These are phyloP conservation scores for Regulus satrapa DNA, from an alignment of 2,113 vertebrate species.

Conservation along the genomic window DNA sequence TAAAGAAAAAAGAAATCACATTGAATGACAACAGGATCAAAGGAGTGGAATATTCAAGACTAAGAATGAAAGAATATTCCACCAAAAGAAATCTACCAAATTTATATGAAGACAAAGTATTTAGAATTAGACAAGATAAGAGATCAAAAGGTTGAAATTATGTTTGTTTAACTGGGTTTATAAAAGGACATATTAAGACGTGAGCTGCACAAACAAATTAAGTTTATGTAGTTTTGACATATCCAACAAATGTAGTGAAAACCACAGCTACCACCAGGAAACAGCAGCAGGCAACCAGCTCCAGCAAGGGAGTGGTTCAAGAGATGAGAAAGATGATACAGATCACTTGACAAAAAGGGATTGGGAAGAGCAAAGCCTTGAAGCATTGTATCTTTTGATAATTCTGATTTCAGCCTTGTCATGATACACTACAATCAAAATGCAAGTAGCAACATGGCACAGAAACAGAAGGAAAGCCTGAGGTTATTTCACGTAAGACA, in stretches of 20 bases:
- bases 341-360: neutral
- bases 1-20: neutral
- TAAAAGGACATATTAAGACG: neutral
- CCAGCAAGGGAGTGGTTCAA: neutral
- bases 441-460: neutral
- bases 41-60: neutral
- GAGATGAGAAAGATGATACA: neutral
- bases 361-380: neutral
- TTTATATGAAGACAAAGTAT: neutral
- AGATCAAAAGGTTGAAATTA: neutral
- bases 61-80: neutral
- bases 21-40: neutral
- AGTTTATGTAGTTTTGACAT: neutral
- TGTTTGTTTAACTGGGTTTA: neutral
- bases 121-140: conserved; percentile 3
- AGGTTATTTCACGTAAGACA: conserved; percentile 7
- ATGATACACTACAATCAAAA: neutral
- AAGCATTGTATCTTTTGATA: neutral
- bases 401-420: neutral
- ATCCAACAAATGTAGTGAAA: neutral
- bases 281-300: neutral
- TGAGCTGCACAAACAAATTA: neutral
- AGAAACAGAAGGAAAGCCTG: neutral
- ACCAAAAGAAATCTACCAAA: neutral
- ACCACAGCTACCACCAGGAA: neutral